phyloP scores from a whole-genome alignment of 2,797 vertebrate species.

The Mus spretus region DNA sequence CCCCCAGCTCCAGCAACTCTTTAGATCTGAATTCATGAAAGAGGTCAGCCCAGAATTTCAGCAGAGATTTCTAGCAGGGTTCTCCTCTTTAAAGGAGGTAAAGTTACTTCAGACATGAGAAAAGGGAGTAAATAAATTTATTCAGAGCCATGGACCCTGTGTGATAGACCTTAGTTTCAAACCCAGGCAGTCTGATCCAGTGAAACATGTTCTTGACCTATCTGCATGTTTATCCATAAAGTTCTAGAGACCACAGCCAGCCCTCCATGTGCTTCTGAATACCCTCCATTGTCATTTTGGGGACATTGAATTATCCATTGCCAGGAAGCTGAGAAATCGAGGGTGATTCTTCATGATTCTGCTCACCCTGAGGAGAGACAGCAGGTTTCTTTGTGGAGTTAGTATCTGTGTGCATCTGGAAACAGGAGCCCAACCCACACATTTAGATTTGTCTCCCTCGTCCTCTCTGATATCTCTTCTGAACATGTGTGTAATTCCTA shows the following conservation, averaged over 20 bases:
- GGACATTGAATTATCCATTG: background rate
- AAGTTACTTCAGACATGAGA: background rate
- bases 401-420: background rate
- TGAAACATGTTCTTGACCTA: background rate
- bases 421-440: rapidly evolving
- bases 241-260: background rate
- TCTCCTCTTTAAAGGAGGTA: background rate
- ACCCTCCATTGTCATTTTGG: background rate
- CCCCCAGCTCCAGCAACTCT: background rate
- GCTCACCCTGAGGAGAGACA: background rate
- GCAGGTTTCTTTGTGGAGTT: background rate
- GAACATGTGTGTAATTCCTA: background rate
- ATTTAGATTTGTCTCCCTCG: background rate
- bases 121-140: background rate
- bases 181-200: background rate
- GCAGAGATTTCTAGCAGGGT: background rate
- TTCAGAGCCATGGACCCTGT: rapidly evolving
- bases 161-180: background rate
- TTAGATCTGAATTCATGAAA: no score
- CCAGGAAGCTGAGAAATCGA: background rate
- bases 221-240: background rate
- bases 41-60: no score
- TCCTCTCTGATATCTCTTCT: background rate
- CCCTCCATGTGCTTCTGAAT: rapidly evolving
- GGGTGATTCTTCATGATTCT: background rate